Evolutionary conservation across 2,797 vertebrate genomes (phyloP).

Genomic region (Smutsia temminckii): DNA sequence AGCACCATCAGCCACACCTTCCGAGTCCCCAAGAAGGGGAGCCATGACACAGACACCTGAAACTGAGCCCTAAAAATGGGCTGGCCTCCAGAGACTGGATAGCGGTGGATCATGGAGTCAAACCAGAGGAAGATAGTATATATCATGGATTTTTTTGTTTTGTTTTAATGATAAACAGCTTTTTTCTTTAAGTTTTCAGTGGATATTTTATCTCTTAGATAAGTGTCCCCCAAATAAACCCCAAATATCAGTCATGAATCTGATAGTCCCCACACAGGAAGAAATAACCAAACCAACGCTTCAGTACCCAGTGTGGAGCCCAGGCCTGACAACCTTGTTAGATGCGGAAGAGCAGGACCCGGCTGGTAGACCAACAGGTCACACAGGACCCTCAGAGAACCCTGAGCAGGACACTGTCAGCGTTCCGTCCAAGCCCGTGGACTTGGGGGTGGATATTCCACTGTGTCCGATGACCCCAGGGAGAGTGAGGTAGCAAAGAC

Average conservation of each 20-base stretch:
- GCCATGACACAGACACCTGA: not conserved
- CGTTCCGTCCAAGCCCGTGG: not conserved
- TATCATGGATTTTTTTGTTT: not conserved
- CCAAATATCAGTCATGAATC: not conserved
- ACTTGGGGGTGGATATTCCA: not conserved
- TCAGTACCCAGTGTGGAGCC: not conserved
- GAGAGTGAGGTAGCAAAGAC: not conserved
- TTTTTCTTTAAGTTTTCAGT: not conserved
- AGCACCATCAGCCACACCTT: not conserved
- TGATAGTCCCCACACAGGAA: not conserved
- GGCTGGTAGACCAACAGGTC: no score
- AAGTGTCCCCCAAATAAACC: not conserved
- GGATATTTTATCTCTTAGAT: not conserved
- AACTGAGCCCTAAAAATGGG: not conserved
- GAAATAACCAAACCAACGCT: not conserved
- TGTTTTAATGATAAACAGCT: not conserved
- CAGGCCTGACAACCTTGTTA: not conserved
- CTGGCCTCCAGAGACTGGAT: not conserved
- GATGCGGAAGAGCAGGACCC: not conserved
- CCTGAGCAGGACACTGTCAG: not conserved
- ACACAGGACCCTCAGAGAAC: not conserved
- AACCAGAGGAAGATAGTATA: not conserved
- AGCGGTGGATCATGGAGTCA: not conserved
- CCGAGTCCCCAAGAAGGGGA: not conserved
- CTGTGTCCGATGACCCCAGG: not conserved